Evolutionary conservation across 2,888 invertebrate genomes (phyloP).

Genomic region (Omphaloscelis lunosa): DNA sequence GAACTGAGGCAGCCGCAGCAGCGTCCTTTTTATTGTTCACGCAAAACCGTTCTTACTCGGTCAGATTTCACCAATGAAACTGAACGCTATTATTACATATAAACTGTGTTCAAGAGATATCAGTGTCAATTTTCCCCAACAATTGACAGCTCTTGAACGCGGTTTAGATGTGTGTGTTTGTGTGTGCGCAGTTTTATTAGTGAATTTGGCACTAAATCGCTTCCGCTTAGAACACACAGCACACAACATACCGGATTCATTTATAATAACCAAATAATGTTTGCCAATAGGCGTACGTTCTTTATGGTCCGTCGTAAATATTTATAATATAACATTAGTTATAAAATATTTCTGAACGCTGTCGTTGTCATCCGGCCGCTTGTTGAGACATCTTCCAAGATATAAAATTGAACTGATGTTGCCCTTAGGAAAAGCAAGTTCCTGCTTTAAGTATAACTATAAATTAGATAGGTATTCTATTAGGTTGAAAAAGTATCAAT

Average conservation of each 20-base stretch:
- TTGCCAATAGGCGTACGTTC: slow-evolving; percentile 39
- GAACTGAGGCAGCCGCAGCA: too few species aligned
- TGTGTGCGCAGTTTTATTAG: too few species aligned
- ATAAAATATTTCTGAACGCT: slow-evolving; percentile 22
- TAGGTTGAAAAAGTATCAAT: neutral
- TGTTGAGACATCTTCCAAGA: neutral
- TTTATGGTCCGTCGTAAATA: slow-evolving; percentile 30
- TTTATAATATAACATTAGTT: slow-evolving; percentile 23
- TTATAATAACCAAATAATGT: slow-evolving; percentile 47
- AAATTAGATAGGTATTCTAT: neutral
- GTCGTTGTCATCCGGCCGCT: slow-evolving; percentile 8
- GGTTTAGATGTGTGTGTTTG: too few species aligned
- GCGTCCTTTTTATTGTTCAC: too few species aligned
- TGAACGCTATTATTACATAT: too few species aligned
- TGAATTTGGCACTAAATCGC: neutral
- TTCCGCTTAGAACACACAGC: neutral
- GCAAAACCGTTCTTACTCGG: too few species aligned
- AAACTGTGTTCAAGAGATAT: too few species aligned
- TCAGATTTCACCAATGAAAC: too few species aligned
- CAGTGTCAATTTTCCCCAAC: too few species aligned
- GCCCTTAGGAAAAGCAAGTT: neutral
- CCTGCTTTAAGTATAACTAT: neutral
- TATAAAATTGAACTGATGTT: neutral
- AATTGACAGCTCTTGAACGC: too few species aligned
- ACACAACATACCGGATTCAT: slow-evolving; percentile 45